Conservation (phyloP, 2,888 invertebrate genomes). For the Epiblema foenella region DNA sequence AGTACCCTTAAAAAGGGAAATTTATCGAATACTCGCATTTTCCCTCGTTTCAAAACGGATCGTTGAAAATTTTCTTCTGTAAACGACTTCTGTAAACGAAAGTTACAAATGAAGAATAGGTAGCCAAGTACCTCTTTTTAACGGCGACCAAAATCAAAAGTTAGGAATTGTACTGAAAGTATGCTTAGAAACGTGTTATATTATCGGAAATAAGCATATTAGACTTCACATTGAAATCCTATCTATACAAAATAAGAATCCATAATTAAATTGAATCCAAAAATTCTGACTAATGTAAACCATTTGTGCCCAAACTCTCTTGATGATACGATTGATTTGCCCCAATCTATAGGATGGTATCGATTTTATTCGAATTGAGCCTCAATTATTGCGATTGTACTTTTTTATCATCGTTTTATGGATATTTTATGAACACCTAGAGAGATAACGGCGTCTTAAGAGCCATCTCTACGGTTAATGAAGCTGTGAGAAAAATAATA, state of each 20-base stretch:
- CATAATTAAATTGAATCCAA: too few species aligned
- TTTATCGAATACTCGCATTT: slow-evolving; percentile 11
- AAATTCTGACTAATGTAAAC: background rate
- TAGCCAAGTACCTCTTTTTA: too few species aligned
- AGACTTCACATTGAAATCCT: too few species aligned
- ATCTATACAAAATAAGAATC: too few species aligned
- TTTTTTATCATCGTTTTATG: slow-evolving; percentile 38
- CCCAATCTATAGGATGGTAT: slow-evolving; percentile 3
- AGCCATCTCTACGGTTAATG: slow-evolving; percentile 7
- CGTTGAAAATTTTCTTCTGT: slow-evolving; percentile 9
- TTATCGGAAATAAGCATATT: too few species aligned
- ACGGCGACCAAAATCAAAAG: too few species aligned
- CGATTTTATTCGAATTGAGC: slow-evolving; percentile 18
- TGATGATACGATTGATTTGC: slow-evolving; percentile 16
- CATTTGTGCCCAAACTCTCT: background rate
- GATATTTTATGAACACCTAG: slow-evolving; percentile 24
- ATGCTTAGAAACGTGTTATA: too few species aligned
- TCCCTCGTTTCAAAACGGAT: slow-evolving; percentile 6
- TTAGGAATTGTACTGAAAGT: too few species aligned
- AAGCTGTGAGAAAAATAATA: slow-evolving; percentile 21
- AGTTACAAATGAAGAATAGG: too few species aligned
- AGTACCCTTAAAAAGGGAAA: background rate
- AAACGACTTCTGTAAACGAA: background rate
- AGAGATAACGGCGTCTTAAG: slow-evolving; percentile 14
- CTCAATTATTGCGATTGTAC: slow-evolving; percentile 26